A percentile compares a stretch with the other conserved stretches of the same genome.
phyloP scores from a whole-genome alignment of 2,888 invertebrate species.

The Dioctria rufipes region DNA sequence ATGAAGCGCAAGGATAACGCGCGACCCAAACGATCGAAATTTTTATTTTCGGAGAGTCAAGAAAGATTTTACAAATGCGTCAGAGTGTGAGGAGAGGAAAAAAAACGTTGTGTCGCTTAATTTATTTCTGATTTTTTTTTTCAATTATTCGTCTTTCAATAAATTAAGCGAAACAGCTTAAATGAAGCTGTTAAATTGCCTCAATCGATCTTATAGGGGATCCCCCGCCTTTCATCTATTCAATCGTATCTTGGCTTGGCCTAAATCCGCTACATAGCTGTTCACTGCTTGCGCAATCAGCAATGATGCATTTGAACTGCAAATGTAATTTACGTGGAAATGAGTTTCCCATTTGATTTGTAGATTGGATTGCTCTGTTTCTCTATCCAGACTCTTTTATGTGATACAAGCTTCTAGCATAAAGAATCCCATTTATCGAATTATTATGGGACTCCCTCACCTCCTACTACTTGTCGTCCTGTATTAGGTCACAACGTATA shows the following conservation, averaged over 20 bases:
- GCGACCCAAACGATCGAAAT: neutral
- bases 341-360: slow-evolving; percentile 35
- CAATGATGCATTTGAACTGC: slow-evolving; percentile 7
- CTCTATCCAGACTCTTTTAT: neutral
- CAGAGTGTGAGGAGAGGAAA: neutral
- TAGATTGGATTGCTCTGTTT: slow-evolving; percentile 10
- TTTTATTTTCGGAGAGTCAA: no score
- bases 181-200: slow-evolving; percentile 22
- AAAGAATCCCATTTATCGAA: slow-evolving; percentile 36
- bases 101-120: neutral
- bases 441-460: neutral
- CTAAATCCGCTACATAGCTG: neutral
- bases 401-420: neutral
- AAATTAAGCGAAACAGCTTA: slow-evolving; percentile 13
- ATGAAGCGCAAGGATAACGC: slow-evolving; percentile 1
- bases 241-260: slow-evolving; percentile 1
- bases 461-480: no score
- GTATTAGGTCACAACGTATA: no score
- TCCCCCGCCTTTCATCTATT: slow-evolving; percentile 3
- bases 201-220: slow-evolving; percentile 4
- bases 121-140: neutral
- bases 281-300: slow-evolving; percentile 15
- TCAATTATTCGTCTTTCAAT: neutral
- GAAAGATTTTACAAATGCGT: neutral
- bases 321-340: slow-evolving; percentile 46